These are phyloP conservation scores for Casuarius casuarius DNA, from an alignment of 2,113 vertebrate species.

Conservation along the genomic window DNA sequence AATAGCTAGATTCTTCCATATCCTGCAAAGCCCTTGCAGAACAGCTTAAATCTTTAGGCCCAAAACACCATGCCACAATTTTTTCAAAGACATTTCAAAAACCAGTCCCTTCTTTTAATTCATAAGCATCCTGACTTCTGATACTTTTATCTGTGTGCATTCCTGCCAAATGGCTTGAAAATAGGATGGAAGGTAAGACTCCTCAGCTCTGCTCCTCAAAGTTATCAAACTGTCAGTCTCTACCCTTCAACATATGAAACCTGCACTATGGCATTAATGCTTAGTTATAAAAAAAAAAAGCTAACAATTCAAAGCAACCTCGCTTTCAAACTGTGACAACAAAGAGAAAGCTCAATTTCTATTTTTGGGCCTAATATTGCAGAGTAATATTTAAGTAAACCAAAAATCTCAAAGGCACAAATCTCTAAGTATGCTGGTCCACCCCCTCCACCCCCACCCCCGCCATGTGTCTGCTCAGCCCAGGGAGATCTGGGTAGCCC, in stretches of 20 bases:
- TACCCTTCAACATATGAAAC: constrained; percentile 63
- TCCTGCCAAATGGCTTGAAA: constrained; percentile 46
- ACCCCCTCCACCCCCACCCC: not conserved
- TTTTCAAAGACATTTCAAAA: not conserved
- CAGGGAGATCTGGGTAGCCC: not conserved
- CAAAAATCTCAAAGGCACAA: not conserved
- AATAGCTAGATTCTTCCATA: not conserved
- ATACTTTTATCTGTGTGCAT: constrained; percentile 34
- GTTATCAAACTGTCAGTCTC: not conserved
- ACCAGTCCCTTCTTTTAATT: not conserved
- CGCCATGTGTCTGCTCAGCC: not conserved
- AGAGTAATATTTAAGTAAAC: not conserved
- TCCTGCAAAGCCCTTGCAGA: not conserved
- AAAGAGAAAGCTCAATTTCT: not conserved
- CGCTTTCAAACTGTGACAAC: not conserved
- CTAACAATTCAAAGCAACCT: constrained; percentile 61
- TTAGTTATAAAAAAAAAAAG: not conserved
- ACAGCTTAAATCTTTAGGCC: not conserved
- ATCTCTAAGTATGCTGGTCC: not conserved
- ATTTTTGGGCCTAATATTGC: not conserved
- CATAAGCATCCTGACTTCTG: not conserved
- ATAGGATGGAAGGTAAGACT: constrained; percentile 4
- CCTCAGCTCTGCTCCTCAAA: not conserved
- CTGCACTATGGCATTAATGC: constrained; percentile 40
- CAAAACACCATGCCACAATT: not conserved